Evolutionary conservation across 2,888 invertebrate genomes (phyloP).

Genomic region (Athalia circularis): DNA sequence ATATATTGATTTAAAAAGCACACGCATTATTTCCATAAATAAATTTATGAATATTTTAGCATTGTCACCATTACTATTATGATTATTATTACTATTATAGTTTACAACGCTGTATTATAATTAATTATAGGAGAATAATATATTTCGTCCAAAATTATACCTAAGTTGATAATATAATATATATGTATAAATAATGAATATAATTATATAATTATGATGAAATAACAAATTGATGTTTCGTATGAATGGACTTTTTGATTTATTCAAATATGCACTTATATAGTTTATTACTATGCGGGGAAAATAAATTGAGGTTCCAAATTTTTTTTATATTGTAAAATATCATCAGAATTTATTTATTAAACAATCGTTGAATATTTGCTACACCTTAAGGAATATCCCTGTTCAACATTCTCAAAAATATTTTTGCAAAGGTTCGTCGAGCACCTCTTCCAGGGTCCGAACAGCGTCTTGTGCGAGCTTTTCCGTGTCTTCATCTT

Average conservation of each 20-base stretch:
- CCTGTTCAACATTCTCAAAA: constrained; percentile 76
- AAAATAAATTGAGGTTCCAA: no score
- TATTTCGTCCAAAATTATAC: constrained; percentile 66
- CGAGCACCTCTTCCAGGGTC: constrained; percentile 89
- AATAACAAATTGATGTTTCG: no score
- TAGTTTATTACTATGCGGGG: no score
- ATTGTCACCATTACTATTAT: not conserved
- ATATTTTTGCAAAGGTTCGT: constrained; percentile 93
- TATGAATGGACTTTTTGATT: no score
- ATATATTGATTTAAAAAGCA: no score
- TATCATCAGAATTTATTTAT: no score
- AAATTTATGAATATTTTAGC: not conserved
- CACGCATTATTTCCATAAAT: no score
- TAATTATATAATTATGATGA: not conserved
- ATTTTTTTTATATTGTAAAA: no score
- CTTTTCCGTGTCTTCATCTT: constrained; percentile 87
- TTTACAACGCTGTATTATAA: constrained; percentile 60
- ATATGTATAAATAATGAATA: not conserved
- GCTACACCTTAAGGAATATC: not conserved
- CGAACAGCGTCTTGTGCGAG: constrained; percentile 87
- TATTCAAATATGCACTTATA: no score
- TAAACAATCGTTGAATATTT: not conserved
- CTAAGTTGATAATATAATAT: constrained; percentile 63
- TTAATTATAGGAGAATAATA: constrained; percentile 56
- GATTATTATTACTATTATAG: constrained; percentile 41